A percentile compares a stretch with the other conserved stretches of the same genome.
Evolutionary conservation across 2,888 invertebrate species (phyloP).

Genomic region (Cyclophora punctaria): DNA sequence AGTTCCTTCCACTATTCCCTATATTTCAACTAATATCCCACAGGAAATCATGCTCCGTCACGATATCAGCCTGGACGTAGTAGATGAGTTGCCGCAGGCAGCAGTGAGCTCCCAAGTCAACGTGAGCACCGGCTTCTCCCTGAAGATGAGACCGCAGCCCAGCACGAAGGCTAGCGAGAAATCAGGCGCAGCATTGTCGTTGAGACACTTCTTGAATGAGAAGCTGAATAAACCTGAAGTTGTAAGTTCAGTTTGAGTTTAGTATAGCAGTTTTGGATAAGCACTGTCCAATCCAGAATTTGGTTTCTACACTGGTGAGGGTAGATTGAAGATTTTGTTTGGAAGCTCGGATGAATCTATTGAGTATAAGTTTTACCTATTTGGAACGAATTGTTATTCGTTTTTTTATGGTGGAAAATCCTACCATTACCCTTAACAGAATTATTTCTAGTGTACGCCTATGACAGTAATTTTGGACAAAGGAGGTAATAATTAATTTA

Average conservation of each 20-base stretch:
- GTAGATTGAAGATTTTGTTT: background rate
- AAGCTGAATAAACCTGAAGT: constrained; percentile 24
- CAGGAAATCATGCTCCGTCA: constrained; percentile 43
- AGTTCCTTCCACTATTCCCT: too few relatives aligned
- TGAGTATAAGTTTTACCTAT: background rate
- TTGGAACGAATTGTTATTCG: constrained; percentile 17
- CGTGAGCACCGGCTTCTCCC: constrained; percentile 18
- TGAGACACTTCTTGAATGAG: constrained; percentile 29
- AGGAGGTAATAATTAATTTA: too few relatives aligned
- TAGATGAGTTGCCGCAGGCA: constrained; percentile 14
- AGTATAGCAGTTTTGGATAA: background rate
- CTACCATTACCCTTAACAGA: too few relatives aligned
- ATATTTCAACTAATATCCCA: background rate
- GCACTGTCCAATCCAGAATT: background rate
- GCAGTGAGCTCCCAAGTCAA: constrained; percentile 18
- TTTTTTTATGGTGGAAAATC: too few relatives aligned
- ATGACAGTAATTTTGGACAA: too few relatives aligned
- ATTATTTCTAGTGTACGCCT: too few relatives aligned
- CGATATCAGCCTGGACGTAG: constrained; percentile 32
- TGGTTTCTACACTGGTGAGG: background rate
- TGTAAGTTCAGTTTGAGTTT: too few relatives aligned
- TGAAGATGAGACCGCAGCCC: constrained; percentile 12
- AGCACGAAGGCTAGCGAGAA: constrained; percentile 37
- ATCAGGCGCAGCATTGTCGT: constrained; percentile 33
- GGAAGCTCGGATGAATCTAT: background rate